Conservation (phyloP, 2,888 invertebrate genomes). For the Lysandra coridon region DNA sequence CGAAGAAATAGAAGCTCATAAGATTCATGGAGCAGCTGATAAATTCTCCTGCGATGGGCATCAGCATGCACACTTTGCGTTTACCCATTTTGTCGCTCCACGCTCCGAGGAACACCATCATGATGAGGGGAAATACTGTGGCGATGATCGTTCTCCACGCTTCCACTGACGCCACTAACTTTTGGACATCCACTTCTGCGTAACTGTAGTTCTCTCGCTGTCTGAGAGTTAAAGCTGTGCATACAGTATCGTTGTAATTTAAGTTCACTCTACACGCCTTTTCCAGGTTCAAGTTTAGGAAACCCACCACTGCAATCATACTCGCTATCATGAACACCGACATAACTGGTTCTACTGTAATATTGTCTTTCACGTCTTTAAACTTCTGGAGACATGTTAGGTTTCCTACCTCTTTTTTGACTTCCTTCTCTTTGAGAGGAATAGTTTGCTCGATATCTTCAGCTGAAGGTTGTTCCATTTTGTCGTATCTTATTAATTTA, state of each 20-base stretch:
- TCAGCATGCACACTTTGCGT: constrained; percentile 80
- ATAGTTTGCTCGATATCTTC: neutral
- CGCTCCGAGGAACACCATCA: constrained; percentile 81
- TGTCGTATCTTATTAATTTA: neutral
- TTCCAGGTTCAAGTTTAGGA: constrained; percentile 91
- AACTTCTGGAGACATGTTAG: constrained; percentile 70
- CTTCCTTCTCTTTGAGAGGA: constrained; percentile 38
- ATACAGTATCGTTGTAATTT: constrained; percentile 84
- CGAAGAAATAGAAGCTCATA: constrained; percentile 78
- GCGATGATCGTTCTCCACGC: constrained; percentile 80
- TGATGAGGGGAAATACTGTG: constrained; percentile 75
- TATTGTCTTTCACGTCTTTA: constrained; percentile 75
- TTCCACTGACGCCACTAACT: constrained; percentile 76
- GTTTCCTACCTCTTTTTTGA: constrained; percentile 49
- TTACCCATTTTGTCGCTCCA: constrained; percentile 82
- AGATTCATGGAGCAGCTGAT: constrained; percentile 74
- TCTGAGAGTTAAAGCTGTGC: constrained; percentile 85
- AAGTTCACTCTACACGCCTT: constrained; percentile 92
- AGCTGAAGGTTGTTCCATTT: neutral
- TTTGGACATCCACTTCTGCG: constrained; percentile 84
- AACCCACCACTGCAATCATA: constrained; percentile 85
- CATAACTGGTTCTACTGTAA: constrained; percentile 84
- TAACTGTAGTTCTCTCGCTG: constrained; percentile 83
- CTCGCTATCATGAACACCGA: constrained; percentile 84
- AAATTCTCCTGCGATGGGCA: constrained; percentile 80